Conservation (phyloP, 2,888 invertebrate genomes). For the Andrena chrysosceles region DNA sequence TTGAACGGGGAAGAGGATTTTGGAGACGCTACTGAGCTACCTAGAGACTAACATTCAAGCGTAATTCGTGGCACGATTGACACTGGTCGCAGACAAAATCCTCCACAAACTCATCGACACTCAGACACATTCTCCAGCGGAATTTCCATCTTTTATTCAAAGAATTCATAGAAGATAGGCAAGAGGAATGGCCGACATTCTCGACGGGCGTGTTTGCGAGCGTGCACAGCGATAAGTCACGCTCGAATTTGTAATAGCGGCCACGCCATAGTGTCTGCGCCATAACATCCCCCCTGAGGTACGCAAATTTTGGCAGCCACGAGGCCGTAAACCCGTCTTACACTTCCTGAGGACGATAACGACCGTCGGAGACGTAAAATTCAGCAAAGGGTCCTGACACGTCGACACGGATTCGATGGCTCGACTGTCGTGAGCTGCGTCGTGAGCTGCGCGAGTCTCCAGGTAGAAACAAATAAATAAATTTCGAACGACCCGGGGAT, state of each 20-base stretch:
- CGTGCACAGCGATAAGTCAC: slow-evolving; percentile 49
- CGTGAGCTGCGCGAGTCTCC: background rate
- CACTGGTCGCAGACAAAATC: background rate
- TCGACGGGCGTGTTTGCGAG: slow-evolving; percentile 34
- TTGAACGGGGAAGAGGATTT: no score
- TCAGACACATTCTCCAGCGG: background rate
- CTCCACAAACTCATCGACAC: background rate
- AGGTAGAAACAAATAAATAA: background rate
- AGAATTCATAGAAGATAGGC: background rate
- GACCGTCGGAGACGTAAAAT: background rate
- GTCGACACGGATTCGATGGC: no score
- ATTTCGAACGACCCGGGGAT: background rate
- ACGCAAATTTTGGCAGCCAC: slow-evolving; percentile 50
- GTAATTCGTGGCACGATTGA: background rate
- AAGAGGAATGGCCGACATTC: slow-evolving; percentile 34
- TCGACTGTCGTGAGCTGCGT: no score
- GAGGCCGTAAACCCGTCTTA: slow-evolving; percentile 27
- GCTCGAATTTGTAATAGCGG: slow-evolving; percentile 41
- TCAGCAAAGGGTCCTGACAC: background rate
- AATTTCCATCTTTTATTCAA: background rate
- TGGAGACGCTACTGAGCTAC: no score
- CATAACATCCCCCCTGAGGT: background rate
- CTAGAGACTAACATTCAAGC: background rate
- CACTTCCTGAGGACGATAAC: background rate
- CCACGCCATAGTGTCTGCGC: background rate